Evolutionary conservation across 35 echinoderm and acorn worm genomes (phyloP), one percentile per base, ranked within the genome.

Genomic region (Antedon bifida): DNA sequence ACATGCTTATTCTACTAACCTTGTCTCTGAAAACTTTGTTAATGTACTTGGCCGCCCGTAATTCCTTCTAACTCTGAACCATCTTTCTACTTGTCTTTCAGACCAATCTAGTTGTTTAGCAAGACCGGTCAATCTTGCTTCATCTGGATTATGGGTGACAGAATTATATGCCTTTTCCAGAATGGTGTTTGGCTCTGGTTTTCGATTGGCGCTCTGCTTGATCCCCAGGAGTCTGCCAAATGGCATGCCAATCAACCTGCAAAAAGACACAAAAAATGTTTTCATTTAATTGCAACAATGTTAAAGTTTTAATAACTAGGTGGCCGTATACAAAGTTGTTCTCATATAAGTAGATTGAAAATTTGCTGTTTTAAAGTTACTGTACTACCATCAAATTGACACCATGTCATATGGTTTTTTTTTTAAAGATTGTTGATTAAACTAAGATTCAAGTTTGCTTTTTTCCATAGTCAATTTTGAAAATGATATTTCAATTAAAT

Each of bases 91-190:
- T 39, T 74, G 82, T 26, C 91, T 74, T n/a, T 78, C 74, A 30
- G 90, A 92, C 91, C 88, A 92, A 83, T 99, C 95, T 12, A 93
- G 79, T 74, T 99, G 95, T 80, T 99, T 99, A 11, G 88, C 82
- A 29, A 99, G 83, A 39, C 95, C 95, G n/a, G 90, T 74, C 32
- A 99, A 44, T 23, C 86, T 73, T 35, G 88, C 92, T 26, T 74
- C 46, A 26, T 85, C 81, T 21, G 95, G 91, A 36, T 46, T 31
- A 76, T 82, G 84, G 0, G 91, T 85, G 33, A 90, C 90, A 1
- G 85, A 85, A 74, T 81, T 86, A 80, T 83, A 93, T 30, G 86
- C 88, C 38, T 92, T 93, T 84, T 99, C 95, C n/a, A 99, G 88
- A 33, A 99, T 88, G n/a, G 87, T 79, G 79, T 93, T 99, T 21